A percentile compares a stretch with the other conserved stretches of the same genome.
These are phyloP conservation scores for Troides helena DNA, from an alignment of 2,888 invertebrate genomes.

Conservation along the genomic window DNA sequence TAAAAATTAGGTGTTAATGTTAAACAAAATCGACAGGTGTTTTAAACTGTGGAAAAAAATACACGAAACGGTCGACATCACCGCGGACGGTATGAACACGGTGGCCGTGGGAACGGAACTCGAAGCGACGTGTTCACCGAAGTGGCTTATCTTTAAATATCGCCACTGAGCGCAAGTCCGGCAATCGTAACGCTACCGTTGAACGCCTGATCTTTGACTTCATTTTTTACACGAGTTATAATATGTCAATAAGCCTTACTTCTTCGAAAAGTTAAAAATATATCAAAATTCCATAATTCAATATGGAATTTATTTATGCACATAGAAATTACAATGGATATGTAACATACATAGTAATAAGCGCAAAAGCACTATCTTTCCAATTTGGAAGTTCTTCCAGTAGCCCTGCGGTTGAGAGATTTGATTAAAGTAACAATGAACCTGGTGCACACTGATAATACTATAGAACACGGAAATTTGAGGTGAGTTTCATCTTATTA, in stretches of 20 bases:
- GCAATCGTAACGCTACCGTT: constrained; percentile 41
- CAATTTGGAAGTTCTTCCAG: too few relatives aligned
- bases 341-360: too few relatives aligned
- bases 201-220: constrained; percentile 39
- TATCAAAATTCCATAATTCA: too few relatives aligned
- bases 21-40: background rate
- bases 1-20: constrained; percentile 1
- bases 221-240: background rate
- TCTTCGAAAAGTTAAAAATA: background rate
- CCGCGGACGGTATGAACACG: constrained; percentile 26
- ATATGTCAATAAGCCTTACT: background rate
- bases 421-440: too few relatives aligned
- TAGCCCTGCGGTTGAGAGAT: too few relatives aligned
- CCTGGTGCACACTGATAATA: too few relatives aligned
- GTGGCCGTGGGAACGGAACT: constrained; percentile 61
- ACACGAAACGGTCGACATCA: constrained; percentile 4
- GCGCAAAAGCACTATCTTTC: too few relatives aligned
- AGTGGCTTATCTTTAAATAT: constrained; percentile 72
- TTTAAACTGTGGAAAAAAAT: constrained; percentile 2
- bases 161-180: constrained; percentile 53
- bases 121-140: constrained; percentile 49
- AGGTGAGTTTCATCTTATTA: too few relatives aligned
- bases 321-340: too few relatives aligned
- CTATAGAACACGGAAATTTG: too few relatives aligned
- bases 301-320: too few relatives aligned